Evolutionary conservation across 2,888 invertebrate genomes (phyloP), one percentile per base, ranked within the genome.

Genomic region (Ophion ventricosus): DNA sequence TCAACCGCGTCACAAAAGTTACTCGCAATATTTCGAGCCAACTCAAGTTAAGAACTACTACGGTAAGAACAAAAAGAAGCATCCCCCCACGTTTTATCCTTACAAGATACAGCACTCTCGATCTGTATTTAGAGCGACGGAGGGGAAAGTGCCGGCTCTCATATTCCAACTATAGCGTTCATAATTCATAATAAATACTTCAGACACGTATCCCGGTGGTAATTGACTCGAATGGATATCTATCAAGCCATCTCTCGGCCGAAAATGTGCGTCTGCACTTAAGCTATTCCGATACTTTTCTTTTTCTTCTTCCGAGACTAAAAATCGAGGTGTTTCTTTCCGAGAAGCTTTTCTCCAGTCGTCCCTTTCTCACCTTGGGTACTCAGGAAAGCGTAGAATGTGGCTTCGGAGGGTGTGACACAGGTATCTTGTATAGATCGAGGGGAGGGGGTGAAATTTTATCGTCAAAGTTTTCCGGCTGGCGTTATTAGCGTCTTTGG

Each of bases 401-500:
- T 67, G 73, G 20, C 14, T 54, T 59, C 17, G 63, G 73, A n/a
- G 20, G 23, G 59, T 35, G 56, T 54, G 29, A 57, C 74, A 26
- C 54, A 69, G 29, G 23, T 72, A 67, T 54, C 35, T 35, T 76
- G 35, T 40, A 40, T 40, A 76, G 11, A 17, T n/a, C 8, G n/a
- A 40, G 23, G 10, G 54, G 35, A n/a, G 69, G n/a, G 78, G 82
- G 74, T 69, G 69, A 67, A 74, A 82, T 82, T 82, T 82, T 74
- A 82, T 82, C 82, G 74, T 17, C 43, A 82, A 82, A 82, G 74
- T 82, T 82, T 82, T 82, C 78, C 78, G 67, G 69, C 63, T 43
- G 43, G 56, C 17, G 82, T 82, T 82, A 82, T 82, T 79, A 82
- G 78, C 73, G 73, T 59, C 64, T 70, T 25, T 69, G 66, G 64